Evolutionary conservation across 1,140 invertebrate species (phyloP), one percentile per base, ranked within the genome.

Genomic region (Acarapis woodi): DNA sequence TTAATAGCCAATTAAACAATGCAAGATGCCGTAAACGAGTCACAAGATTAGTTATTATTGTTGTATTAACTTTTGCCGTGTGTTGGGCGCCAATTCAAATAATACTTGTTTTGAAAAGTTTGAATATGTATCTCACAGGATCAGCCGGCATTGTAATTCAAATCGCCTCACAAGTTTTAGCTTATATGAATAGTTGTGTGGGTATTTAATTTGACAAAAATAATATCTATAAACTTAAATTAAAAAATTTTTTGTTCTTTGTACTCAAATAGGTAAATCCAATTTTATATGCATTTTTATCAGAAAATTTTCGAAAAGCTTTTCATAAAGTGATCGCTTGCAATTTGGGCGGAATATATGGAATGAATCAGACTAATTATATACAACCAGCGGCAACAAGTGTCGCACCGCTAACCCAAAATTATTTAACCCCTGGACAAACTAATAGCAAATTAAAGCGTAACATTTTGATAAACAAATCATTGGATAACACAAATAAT

Each of bases 81-180:
- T 90, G 83, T 57, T 94, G 87, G 87, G 70, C 75, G 46, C 85
- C 85, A 2, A 77, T 93, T 49, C 83, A 73, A 66, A 62, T 78
- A 30, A 73, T 80, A 24, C 61, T 82, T 20, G 65, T 80, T 26
- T 60, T 73, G 37, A 79, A 78, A 53, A 72, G 15, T 8, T 20
- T 78, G 19, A 56, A 68, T 41, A 48, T 62, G 31, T 80, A 75
- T 55, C 64, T 67, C 32, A 61, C 67, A 16, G 62, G 55, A 1
- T 53, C 62, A 8, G 58, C 64, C 33, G 61, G 65, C 47, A 66
- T 78, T 46, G 64, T 73, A 14, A 57, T 71, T 4, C 75, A 82
- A 55, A 77, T 85, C 42, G 66, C 67, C 3, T 69, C 75, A 5
- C 78, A 88, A 49, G 74, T 85, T n/a, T 55, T 90, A 35, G 82